Percentiles rank a stretch among this genome's conserved stretches.
Conservation (phyloP, 2,113 vertebrate genomes). For the Agapornis roseicollis region DNA sequence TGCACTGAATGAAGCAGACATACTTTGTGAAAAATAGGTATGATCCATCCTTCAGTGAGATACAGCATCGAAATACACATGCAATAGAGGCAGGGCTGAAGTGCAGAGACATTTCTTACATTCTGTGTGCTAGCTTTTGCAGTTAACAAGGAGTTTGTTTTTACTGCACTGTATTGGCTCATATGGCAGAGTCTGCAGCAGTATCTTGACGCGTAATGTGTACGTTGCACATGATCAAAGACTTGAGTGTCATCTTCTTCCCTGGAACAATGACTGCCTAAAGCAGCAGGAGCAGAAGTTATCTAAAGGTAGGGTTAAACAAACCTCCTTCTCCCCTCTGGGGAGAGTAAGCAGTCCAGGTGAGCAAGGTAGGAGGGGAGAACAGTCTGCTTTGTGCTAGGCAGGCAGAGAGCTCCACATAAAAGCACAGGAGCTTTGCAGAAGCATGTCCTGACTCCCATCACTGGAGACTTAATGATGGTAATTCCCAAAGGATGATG, state of each 20-base stretch:
- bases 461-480: constrained; percentile 46
- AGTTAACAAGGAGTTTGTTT: not conserved
- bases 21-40: not conserved
- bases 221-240: constrained; percentile 49
- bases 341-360: constrained; percentile 53
- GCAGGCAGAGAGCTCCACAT: constrained; percentile 36
- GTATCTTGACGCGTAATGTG: constrained; percentile 62
- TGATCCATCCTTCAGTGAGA: not conserved
- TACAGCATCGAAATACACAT: not conserved
- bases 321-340: constrained; percentile 46
- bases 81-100: not conserved
- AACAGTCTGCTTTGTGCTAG: constrained; percentile 52
- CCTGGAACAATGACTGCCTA: constrained; percentile 65
- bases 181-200: constrained; percentile 63
- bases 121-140: not conserved
- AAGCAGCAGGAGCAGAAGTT: constrained; percentile 59
- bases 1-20: not conserved
- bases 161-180: constrained; percentile 6
- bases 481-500: constrained; percentile 46
- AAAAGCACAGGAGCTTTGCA: constrained; percentile 64
- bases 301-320: constrained; percentile 56
- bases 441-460: constrained; percentile 67
- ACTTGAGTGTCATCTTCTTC: constrained; percentile 20
- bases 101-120: not conserved
- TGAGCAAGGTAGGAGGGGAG: constrained; percentile 53